phyloP scores from a whole-genome alignment of 1,140 invertebrate genomes.

The Mylabris phalerata region DNA sequence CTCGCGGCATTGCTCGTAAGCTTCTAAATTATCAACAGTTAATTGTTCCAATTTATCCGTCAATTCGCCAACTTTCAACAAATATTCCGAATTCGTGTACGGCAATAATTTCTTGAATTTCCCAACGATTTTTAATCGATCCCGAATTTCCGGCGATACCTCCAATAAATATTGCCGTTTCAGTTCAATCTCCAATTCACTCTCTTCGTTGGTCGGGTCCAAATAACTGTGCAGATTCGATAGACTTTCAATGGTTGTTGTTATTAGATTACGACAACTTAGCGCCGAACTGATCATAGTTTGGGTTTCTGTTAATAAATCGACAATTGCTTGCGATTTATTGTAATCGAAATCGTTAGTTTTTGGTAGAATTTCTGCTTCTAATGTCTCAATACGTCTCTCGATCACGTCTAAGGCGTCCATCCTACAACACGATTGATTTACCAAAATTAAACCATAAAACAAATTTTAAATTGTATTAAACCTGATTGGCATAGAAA shows the following conservation, averaged over 20 bases:
- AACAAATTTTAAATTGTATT: too few species aligned
- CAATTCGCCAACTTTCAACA: slow-evolving; percentile 30
- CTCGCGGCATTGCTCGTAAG: slow-evolving; percentile 30
- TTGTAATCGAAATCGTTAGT: slow-evolving; percentile 10
- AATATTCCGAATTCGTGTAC: slow-evolving; percentile 30
- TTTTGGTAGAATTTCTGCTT: slow-evolving; percentile 33
- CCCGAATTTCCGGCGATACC: slow-evolving; percentile 36
- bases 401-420: slow-evolving; percentile 35
- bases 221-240: slow-evolving; percentile 37
- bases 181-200: slow-evolving; percentile 32
- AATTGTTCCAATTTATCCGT: slow-evolving; percentile 33
- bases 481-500: too few species aligned
- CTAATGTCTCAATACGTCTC: slow-evolving; percentile 36
- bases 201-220: slow-evolving; percentile 33
- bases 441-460: too few species aligned
- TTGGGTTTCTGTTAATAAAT: slow-evolving; percentile 36
- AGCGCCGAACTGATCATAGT: slow-evolving; percentile 39
- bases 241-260: slow-evolving; percentile 33
- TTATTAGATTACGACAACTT: slow-evolving; percentile 37
- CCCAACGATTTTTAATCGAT: slow-evolving; percentile 27
- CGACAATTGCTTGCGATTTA: slow-evolving; percentile 30
- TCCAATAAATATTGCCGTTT: slow-evolving; percentile 36
- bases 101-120: slow-evolving; percentile 30
- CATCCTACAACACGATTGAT: too few species aligned
- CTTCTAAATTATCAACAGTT: slow-evolving; percentile 25